Percentiles rank a stretch among this genome's conserved stretches.
phyloP scores from a whole-genome alignment of 2,888 invertebrate species.

The Noctua janthina region DNA sequence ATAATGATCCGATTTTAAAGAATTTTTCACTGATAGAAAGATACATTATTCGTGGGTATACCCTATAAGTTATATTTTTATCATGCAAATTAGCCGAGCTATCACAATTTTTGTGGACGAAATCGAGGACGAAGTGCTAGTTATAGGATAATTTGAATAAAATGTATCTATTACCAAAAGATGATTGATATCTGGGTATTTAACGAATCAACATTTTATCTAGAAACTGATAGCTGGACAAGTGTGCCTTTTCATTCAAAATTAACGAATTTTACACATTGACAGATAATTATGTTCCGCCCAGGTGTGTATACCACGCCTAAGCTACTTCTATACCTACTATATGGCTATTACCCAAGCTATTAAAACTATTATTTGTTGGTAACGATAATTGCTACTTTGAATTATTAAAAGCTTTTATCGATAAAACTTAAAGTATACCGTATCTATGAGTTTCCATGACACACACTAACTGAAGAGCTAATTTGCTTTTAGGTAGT shows the following conservation, averaged over 20 bases:
- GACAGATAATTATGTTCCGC: neutral
- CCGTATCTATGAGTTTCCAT: slow-evolving; percentile 3
- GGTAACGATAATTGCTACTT: slow-evolving; percentile 38
- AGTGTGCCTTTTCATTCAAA: neutral
- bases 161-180: neutral
- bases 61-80: too few species aligned
- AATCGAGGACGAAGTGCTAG: too few species aligned
- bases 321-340: neutral
- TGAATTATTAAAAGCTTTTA: slow-evolving; percentile 56
- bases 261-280: neutral
- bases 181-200: neutral
- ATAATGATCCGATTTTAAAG: too few species aligned
- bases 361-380: slow-evolving; percentile 44
- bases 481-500: slow-evolving; percentile 19
- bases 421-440: slow-evolving; percentile 27
- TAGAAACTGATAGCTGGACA: neutral
- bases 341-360: slow-evolving; percentile 29
- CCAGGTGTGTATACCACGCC: neutral
- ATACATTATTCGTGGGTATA: too few species aligned
- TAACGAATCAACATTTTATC: neutral
- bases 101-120: too few species aligned
- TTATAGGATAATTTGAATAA: neutral
- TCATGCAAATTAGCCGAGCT: too few species aligned
- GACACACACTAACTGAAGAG: slow-evolving; percentile 1
- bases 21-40: too few species aligned